phyloP scores from a whole-genome alignment of 2,888 invertebrate genomes.

The Lithophane leautieri region DNA sequence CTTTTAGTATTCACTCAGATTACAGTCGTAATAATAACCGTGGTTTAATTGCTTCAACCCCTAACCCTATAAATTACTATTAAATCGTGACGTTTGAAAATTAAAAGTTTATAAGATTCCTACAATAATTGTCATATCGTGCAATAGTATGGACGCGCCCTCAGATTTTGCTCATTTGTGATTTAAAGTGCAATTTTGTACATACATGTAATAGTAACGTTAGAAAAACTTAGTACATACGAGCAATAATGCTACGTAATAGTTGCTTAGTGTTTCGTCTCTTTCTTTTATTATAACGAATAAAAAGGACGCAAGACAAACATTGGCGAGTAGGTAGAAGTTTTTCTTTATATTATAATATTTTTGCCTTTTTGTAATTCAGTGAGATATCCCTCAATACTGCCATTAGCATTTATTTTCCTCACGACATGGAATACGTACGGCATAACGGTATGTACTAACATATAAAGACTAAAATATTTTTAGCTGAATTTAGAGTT shows the following conservation, averaged over 20 bases:
- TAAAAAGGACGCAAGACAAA: conserved; percentile 65
- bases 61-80: too few species aligned
- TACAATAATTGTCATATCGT: conserved; percentile 21
- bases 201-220: conserved; percentile 53
- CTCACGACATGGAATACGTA: conserved; percentile 37
- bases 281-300: conserved; percentile 68
- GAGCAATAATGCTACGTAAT: conserved; percentile 62
- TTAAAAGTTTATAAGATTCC: conserved; percentile 18
- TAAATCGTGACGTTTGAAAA: conserved; percentile 31
- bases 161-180: conserved; percentile 62
- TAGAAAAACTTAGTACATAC: conserved; percentile 63
- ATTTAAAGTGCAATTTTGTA: conserved; percentile 67
- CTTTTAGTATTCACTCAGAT: too few species aligned
- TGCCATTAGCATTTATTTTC: conserved; percentile 66
- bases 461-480: conserved; percentile 63
- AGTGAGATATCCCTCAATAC: conserved; percentile 51
- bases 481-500: conserved; percentile 64
- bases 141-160: conserved; percentile 20
- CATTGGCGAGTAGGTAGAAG: conserved; percentile 51
- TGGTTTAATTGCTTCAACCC: too few species aligned
- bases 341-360: conserved; percentile 57
- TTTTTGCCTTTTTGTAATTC: conserved; percentile 39
- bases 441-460: conserved; percentile 51
- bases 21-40: too few species aligned
- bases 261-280: conserved; percentile 67